Conservation (phyloP, 2,797 vertebrate species). For the Ciconia nigra region DNA sequence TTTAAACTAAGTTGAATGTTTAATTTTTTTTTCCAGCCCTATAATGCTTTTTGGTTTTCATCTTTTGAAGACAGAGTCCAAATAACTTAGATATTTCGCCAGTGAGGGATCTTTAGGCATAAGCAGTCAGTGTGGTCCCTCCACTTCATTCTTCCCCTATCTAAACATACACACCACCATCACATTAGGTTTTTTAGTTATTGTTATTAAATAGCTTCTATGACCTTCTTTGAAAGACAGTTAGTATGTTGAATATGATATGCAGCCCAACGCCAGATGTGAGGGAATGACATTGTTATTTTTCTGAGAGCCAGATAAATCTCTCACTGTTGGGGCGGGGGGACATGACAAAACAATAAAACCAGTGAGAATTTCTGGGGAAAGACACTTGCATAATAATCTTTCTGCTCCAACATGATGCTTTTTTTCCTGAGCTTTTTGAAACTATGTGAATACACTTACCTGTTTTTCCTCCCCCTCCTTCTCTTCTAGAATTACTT, state of each 20-base stretch:
- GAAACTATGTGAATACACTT: background rate
- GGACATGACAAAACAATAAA: background rate
- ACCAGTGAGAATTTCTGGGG: background rate
- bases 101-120: background rate
- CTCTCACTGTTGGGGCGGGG: background rate
- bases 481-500: slow-evolving; percentile 69
- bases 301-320: background rate
- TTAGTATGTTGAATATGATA: background rate
- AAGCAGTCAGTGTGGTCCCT: background rate
- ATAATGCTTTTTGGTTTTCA: background rate
- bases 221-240: background rate
- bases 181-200: background rate
- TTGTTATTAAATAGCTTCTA: background rate
- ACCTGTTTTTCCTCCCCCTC: background rate
- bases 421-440: background rate
- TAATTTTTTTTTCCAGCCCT: background rate
- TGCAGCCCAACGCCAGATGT: no score
- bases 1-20: background rate
- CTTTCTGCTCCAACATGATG: background rate
- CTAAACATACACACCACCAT: background rate
- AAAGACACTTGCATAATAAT: background rate
- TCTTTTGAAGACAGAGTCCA: background rate
- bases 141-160: background rate
- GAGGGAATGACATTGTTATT: background rate
- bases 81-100: background rate